A percentile compares a stretch with the other conserved stretches of the same genome.
phyloP scores from a whole-genome alignment of 2,797 vertebrate genomes.

The Malacoraja senta region DNA sequence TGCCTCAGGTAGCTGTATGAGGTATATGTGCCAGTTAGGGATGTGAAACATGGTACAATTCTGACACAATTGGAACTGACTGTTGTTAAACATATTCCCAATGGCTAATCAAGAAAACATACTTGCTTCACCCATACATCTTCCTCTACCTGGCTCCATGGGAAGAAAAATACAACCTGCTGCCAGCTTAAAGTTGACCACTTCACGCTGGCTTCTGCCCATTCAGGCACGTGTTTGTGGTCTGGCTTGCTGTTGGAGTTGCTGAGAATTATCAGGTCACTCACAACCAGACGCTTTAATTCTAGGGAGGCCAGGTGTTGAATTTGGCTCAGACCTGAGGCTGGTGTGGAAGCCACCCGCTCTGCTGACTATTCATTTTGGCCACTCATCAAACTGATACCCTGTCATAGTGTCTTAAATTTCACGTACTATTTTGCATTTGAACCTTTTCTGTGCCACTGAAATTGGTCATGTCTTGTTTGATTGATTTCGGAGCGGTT shows the following conservation, averaged over 20 bases:
- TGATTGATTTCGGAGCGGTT: neutral
- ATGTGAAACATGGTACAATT: neutral
- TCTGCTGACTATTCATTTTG: neutral
- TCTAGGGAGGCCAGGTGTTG: neutral
- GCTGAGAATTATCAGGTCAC: neutral
- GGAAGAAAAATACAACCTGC: neutral
- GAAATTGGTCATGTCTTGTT: neutral
- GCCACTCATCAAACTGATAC: neutral
- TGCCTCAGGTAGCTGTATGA: neutral
- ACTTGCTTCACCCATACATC: neutral
- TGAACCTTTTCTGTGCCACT: neutral
- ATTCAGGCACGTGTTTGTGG: neutral
- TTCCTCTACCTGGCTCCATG: too few relatives aligned
- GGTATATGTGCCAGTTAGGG: neutral
- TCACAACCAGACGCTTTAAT: too few relatives aligned
- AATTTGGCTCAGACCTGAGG: neutral
- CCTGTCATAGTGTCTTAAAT: neutral
- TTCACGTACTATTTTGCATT: neutral
- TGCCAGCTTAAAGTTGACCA: neutral
- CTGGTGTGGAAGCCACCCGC: neutral
- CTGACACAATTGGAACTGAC: neutral
- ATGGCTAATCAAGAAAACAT: too few relatives aligned
- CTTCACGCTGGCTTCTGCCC: neutral
- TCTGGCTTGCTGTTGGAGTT: neutral
- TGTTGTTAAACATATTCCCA: neutral